Percentiles rank a stretch among this genome's conserved stretches.
Conservation (phyloP, 2,888 invertebrate species). For the Cataglyphis cursor region DNA sequence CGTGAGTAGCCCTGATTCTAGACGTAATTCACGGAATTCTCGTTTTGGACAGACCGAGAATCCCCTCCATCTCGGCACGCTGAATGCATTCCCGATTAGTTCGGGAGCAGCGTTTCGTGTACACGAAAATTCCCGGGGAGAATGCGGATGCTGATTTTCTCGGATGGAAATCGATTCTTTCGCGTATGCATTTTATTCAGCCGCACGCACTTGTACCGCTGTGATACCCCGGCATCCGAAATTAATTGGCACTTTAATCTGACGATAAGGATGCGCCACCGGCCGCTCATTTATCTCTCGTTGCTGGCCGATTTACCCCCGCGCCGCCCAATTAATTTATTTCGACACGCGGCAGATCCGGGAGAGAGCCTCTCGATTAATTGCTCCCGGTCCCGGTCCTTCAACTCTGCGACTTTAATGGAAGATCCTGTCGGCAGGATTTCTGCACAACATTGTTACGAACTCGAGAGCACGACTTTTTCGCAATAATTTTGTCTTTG, state of each 20-base stretch:
- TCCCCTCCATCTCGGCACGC: slow-evolving; percentile 64
- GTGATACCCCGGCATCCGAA: slow-evolving; percentile 17
- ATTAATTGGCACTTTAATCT: slow-evolving; percentile 55
- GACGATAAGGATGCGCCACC: slow-evolving; percentile 56
- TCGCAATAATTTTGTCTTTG: slow-evolving; percentile 14
- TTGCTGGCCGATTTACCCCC: slow-evolving; percentile 47
- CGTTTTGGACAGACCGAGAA: slow-evolving; percentile 71
- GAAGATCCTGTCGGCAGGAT: slow-evolving; percentile 38
- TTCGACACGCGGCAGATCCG: slow-evolving; percentile 39
- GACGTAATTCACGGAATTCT: slow-evolving; percentile 77
- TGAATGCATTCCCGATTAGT: slow-evolving; percentile 67
- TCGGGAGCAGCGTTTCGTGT: slow-evolving; percentile 11
- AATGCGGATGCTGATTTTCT: slow-evolving; percentile 63
- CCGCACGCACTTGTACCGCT: not conserved
- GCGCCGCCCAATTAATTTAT: slow-evolving; percentile 50
- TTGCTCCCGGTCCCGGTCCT: slow-evolving; percentile 41
- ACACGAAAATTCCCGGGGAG: slow-evolving; percentile 65
- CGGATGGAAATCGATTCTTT: slow-evolving; percentile 31
- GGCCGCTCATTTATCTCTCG: slow-evolving; percentile 51
- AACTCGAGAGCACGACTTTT: slow-evolving; percentile 5
- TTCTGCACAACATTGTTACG: slow-evolving; percentile 23
- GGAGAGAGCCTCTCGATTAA: slow-evolving; percentile 49
- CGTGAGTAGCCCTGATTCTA: slow-evolving; percentile 77
- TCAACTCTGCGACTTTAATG: slow-evolving; percentile 42
- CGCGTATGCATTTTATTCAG: slow-evolving; percentile 50